Percentiles rank a stretch among this genome's conserved stretches.
phyloP scores from a whole-genome alignment of 2,113 vertebrate genomes.

The Apaloderma vittatum region DNA sequence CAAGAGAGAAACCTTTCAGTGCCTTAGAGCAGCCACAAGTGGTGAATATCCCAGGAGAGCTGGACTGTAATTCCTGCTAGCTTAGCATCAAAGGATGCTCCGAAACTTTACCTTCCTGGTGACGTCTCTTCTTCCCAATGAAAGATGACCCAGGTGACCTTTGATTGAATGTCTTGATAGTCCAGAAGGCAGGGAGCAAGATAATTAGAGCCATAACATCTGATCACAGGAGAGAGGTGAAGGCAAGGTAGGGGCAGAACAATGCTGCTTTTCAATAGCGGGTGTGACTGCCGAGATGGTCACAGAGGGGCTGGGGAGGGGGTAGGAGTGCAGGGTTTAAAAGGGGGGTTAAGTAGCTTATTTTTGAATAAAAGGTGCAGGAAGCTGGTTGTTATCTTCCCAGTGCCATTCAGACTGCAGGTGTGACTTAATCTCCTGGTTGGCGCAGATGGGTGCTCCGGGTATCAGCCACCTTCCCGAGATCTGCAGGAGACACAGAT shows the following conservation, averaged over 20 bases:
- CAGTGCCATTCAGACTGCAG: slow-evolving; percentile 44
- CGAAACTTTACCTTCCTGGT: slow-evolving; percentile 64
- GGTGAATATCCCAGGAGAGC: neutral
- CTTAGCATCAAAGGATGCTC: slow-evolving; percentile 68
- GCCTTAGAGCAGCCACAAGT: neutral
- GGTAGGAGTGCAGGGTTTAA: neutral
- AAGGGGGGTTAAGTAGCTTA: slow-evolving; percentile 63
- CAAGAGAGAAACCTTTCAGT: neutral
- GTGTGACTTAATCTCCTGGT: slow-evolving; percentile 51
- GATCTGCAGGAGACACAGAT: neutral
- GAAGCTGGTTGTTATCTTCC: slow-evolving; percentile 33
- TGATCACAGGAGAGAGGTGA: slow-evolving; percentile 72
- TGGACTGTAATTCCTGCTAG: slow-evolving; percentile 46
- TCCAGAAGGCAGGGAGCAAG: slow-evolving; percentile 57
- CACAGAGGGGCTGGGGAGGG: slow-evolving; percentile 20
- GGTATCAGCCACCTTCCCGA: neutral
- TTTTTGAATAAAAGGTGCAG: slow-evolving; percentile 51
- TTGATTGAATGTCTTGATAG: slow-evolving; percentile 58
- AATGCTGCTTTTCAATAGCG: slow-evolving; percentile 58
- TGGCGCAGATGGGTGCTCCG: neutral
- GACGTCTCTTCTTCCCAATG: slow-evolving; percentile 63
- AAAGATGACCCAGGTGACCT: slow-evolving; percentile 70
- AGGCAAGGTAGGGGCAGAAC: slow-evolving; percentile 61
- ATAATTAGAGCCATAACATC: slow-evolving; percentile 64
- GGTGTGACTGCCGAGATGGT: slow-evolving; percentile 45